Base-by-base conservation (phyloP, 2,113 vertebrate species). In the Felis chaus region DNA sequence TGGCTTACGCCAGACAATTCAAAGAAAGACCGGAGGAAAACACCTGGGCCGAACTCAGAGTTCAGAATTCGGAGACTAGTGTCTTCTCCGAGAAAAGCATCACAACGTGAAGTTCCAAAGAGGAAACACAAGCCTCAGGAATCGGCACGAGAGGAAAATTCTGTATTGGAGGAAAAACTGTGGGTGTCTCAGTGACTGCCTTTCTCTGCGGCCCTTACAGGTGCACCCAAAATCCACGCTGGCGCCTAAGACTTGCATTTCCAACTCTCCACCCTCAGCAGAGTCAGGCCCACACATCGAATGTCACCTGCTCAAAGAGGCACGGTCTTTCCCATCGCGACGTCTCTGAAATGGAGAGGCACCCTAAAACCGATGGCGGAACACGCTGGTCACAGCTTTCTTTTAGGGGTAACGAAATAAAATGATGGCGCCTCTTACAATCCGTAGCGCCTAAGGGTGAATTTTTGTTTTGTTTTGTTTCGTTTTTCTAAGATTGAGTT, bases 181-280 rank as follows among this genome's bases (percentile, higher is more conserved):
- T 0, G 5, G 31, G 11, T 21, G 15, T 0, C 31, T 2, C 36
- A 9, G 2, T 7, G 50, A 33, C 36, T 5, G 3, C 18, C 45
- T 33, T 41, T 57, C 45, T 33, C 31, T 21, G 19, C 4, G 13
- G 1, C n/a, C 4, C 39, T 11, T 4, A 25, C 7, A 15, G 0
- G 3, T 41, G 36, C 63, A 41, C 39, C 11, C 71, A 9, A 33
- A 31, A 53, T 1, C 18, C 48, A 29, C 0, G 6, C 48, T 78
- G 16, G 15, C 0, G 1, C 0, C 27, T 10, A 7, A 61, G 57
- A 33, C 12, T 4, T 3, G 61, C 29, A 10, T 23, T 7, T 61
- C 45, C 74, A 36, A 0, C 3, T 13, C 71, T 25, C 69, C 41
- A 9, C 13, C 33, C 39, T 7, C 10, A 13, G n/a, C 3, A 27